Evolutionary conservation across 2,888 invertebrate genomes (phyloP).

Genomic region (Dolichomitus sp.): DNA sequence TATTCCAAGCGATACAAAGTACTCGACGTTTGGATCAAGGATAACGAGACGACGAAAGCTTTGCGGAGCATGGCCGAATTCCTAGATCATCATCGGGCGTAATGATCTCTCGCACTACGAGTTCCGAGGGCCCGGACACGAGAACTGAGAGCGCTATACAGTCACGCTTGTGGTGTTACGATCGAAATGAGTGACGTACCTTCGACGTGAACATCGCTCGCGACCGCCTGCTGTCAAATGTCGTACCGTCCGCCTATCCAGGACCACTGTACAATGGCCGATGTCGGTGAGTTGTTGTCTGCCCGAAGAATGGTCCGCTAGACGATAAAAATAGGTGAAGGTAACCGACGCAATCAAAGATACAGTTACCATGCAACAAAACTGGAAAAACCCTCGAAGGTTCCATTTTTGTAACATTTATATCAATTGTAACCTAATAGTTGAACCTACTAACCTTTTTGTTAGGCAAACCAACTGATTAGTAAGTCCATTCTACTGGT

Average conservation of each 20-base stretch:
- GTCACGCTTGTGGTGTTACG: constrained; percentile 74
- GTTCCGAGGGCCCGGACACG: constrained; percentile 62
- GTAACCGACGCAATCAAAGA: not conserved
- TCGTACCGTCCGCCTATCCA: constrained; percentile 74
- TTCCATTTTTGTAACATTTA: too few relatives aligned
- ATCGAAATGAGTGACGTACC: constrained; percentile 83
- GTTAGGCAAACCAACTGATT: too few relatives aligned
- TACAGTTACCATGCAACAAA: not conserved
- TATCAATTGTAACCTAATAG: too few relatives aligned
- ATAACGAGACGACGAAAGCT: constrained; percentile 43
- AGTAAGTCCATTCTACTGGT: too few relatives aligned
- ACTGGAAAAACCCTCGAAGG: not conserved
- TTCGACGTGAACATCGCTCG: constrained; percentile 81
- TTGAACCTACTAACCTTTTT: too few relatives aligned
- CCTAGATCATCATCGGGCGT: constrained; percentile 72
- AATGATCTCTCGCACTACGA: constrained; percentile 6
- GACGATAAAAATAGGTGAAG: constrained; percentile 46
- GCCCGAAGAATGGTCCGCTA: constrained; percentile 37
- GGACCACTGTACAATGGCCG: constrained; percentile 80
- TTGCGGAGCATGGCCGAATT: constrained; percentile 69
- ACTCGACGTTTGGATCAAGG: constrained; percentile 42
- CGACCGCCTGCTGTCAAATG: constrained; percentile 83
- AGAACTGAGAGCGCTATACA: constrained; percentile 71
- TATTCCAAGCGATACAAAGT: constrained; percentile 63
- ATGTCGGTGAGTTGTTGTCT: constrained; percentile 79